Evolutionary conservation across 2,888 invertebrate species (phyloP).

Genomic region (Noctua janthe): DNA sequence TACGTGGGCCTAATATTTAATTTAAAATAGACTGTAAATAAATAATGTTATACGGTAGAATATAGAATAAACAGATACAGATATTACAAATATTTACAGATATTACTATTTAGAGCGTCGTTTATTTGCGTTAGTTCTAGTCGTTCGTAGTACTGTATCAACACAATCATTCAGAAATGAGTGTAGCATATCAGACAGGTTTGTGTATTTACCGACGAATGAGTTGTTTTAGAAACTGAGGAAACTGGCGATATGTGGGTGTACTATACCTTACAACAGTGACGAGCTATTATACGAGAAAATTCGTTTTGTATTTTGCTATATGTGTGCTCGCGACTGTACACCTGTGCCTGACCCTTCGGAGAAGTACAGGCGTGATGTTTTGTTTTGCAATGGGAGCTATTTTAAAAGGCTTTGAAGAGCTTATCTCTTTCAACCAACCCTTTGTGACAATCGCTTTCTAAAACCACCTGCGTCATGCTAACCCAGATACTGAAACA

Average conservation of each 20-base stretch:
- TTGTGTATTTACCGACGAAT: not conserved
- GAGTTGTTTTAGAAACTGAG: not conserved
- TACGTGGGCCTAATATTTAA: not conserved
- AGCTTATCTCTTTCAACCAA: not conserved
- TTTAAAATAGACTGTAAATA: not conserved
- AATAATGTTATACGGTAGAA: not conserved
- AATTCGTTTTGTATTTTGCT: not conserved
- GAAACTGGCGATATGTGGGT: not conserved
- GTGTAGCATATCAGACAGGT: not conserved
- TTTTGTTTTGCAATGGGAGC: not conserved
- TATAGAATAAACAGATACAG: slow-evolving; percentile 20
- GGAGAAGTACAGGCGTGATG: not conserved
- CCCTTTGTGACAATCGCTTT: not conserved
- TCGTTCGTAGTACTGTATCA: slow-evolving; percentile 14
- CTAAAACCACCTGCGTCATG: not conserved
- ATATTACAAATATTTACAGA: slow-evolving; percentile 22
- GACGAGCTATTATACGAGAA: not conserved
- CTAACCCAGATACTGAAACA: not conserved
- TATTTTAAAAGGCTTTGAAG: not conserved
- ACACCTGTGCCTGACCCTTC: not conserved
- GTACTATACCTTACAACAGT: not conserved
- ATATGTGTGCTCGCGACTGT: not conserved
- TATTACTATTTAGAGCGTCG: not conserved
- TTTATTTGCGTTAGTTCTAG: slow-evolving; percentile 26
- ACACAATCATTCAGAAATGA: slow-evolving; percentile 6